Evolutionary conservation across 2,888 invertebrate genomes (phyloP).

Genomic region (Eupelmus urozonus): DNA sequence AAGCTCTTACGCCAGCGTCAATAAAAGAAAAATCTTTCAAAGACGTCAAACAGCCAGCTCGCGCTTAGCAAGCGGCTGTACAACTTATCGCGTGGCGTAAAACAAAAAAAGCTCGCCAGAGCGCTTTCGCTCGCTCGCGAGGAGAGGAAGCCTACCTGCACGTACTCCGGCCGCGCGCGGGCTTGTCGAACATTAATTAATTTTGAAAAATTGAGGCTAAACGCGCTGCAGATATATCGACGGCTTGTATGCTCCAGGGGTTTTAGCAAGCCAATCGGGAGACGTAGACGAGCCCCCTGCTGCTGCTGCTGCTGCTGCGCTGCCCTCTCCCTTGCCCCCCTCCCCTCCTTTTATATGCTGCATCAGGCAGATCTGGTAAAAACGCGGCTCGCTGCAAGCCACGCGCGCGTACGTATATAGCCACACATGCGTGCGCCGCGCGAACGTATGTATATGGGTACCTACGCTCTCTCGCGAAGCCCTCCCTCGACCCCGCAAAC

Average conservation of each 20-base stretch:
- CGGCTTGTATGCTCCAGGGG: conserved; percentile 65
- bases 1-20: too few relatives aligned
- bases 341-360: conserved; percentile 37
- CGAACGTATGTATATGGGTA: conserved; percentile 28
- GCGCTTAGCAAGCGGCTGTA: too few relatives aligned
- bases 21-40: too few relatives aligned
- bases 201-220: conserved; percentile 76
- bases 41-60: too few relatives aligned
- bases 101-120: conserved; percentile 14
- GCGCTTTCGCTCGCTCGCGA: not conserved
- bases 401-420: not conserved
- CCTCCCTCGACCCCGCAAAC: conserved; percentile 61
- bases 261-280: conserved; percentile 72
- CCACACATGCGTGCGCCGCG: not conserved
- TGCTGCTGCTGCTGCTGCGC: not conserved
- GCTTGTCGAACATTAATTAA: conserved; percentile 76
- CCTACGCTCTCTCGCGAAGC: not conserved
- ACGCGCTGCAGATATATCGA: conserved; percentile 67
- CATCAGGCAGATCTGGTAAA: conserved; percentile 58
- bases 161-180: conserved; percentile 20
- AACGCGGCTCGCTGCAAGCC: conserved; percentile 21
- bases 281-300: conserved; percentile 63
- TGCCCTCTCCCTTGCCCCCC: conserved; percentile 4
- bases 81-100: conserved; percentile 22
- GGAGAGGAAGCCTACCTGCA: not conserved